phyloP scores from a whole-genome alignment of 1,140 invertebrate genomes.

The Teleopsis dalmanni region DNA sequence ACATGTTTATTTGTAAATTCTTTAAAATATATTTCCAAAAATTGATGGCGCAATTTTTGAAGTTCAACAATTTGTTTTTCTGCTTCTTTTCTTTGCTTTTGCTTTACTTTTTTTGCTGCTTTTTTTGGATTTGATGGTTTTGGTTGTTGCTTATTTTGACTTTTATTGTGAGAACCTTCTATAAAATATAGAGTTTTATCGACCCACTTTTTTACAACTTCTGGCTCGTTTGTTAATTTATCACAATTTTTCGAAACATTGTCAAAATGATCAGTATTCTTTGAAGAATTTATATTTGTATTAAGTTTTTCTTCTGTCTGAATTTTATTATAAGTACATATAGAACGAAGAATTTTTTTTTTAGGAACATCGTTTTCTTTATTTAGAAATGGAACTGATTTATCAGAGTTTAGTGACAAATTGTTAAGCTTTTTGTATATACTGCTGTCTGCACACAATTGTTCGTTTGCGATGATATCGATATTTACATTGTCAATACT shows the following conservation, averaged over 20 bases:
- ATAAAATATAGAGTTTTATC: conserved; percentile 40
- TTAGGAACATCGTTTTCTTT: too few species aligned
- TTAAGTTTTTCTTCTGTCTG: neutral
- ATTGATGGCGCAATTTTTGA: conserved; percentile 35
- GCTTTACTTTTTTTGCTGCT: conserved; percentile 41
- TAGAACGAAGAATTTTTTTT: too few species aligned
- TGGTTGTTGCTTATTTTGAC: conserved; percentile 27
- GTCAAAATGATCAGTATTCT: conserved; percentile 29
- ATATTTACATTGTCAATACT: too few species aligned
- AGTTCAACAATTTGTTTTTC: conserved; percentile 39
- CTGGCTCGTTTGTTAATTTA: conserved; percentile 11
- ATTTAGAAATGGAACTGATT: too few species aligned
- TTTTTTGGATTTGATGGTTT: conserved; percentile 37
- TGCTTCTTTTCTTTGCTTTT: conserved; percentile 40
- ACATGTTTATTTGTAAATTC: conserved; percentile 39
- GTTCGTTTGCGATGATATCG: too few species aligned
- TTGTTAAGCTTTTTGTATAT: too few species aligned
- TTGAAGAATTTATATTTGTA: neutral
- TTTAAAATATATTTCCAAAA: conserved; percentile 42
- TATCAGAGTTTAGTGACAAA: too few species aligned
- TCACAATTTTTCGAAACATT: conserved; percentile 32
- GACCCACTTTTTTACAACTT: conserved; percentile 29
- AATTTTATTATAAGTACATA: too few species aligned
- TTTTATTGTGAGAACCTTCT: conserved; percentile 20
- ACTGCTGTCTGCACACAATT: too few species aligned